Conservation (phyloP, 2,888 invertebrate genomes). For the Ceriagrion tenellum region DNA sequence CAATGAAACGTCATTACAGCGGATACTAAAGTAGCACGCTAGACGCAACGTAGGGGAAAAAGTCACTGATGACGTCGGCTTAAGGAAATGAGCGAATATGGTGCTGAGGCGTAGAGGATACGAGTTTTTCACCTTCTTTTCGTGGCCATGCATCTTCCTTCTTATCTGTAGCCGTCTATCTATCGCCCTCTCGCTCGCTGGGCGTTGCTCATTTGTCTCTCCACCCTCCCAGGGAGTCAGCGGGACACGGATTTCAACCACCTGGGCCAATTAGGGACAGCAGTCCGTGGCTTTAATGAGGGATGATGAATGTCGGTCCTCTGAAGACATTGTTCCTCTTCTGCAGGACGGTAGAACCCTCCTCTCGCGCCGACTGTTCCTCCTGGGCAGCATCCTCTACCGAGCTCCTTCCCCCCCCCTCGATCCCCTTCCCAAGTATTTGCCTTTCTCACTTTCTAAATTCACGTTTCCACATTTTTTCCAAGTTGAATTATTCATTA, state of each 20-base stretch:
- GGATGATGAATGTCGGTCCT: constrained; percentile 37
- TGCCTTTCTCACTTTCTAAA: background rate
- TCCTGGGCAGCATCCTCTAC: background rate
- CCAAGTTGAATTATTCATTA: background rate
- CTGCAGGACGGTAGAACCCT: background rate
- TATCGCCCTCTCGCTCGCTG: background rate
- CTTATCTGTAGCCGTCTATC: background rate
- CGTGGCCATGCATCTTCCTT: background rate
- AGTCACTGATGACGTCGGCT: no score
- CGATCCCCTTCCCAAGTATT: background rate
- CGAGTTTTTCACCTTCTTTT: background rate
- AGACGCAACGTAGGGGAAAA: no score
- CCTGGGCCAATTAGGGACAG: constrained; percentile 49
- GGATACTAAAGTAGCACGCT: no score
- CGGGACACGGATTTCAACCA: constrained; percentile 15
- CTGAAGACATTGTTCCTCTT: constrained; percentile 25
- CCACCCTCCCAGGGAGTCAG: background rate
- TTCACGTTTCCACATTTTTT: background rate
- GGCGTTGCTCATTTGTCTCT: background rate
- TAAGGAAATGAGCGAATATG: background rate
- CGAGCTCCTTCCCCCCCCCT: background rate
- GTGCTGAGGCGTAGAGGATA: background rate
- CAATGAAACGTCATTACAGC: no score
- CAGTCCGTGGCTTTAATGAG: constrained; percentile 38
- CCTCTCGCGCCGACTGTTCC: background rate